Evolutionary conservation across 1,140 invertebrate species (phyloP).

Genomic region (Marisa cornuarietis): DNA sequence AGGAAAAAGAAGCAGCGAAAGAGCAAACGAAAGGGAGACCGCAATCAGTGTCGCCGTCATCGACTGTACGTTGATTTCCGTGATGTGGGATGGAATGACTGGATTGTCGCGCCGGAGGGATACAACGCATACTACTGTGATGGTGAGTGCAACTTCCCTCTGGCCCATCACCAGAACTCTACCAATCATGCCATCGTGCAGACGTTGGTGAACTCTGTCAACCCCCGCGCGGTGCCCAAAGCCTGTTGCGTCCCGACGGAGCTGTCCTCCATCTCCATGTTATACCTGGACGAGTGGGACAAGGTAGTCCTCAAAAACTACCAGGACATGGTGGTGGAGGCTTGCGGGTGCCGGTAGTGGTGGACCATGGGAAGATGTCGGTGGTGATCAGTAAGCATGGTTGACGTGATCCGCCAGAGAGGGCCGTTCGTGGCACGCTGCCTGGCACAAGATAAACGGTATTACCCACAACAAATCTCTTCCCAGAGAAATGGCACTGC

Average conservation of each 20-base stretch:
- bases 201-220: conserved; percentile 91
- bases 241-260: conserved; percentile 77
- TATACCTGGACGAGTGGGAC: conserved; percentile 74
- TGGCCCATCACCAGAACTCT: conserved; percentile 92
- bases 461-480: too few species aligned
- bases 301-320: conserved; percentile 77
- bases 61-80: conserved; percentile 94
- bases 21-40: conserved; percentile 65
- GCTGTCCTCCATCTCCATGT: conserved; percentile 72
- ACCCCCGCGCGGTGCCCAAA: conserved; percentile 76
- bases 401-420: too few species aligned
- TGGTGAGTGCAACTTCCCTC: conserved; percentile 92
- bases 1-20: conserved; percentile 40
- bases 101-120: conserved; percentile 98
- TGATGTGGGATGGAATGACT: conserved; percentile 98
- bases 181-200: conserved; percentile 99
- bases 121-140: conserved; percentile 96
- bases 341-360: conserved; percentile 75
- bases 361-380: too few species aligned
- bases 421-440: too few species aligned
- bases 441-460: too few species aligned
- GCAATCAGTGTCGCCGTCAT: conserved; percentile 84
- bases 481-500: too few species aligned
- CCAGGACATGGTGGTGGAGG: conserved; percentile 75
- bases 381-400: too few species aligned